These are phyloP conservation scores for Hyaena hyaena DNA, from an alignment of 2,113 vertebrate species.

Conservation along the genomic window DNA sequence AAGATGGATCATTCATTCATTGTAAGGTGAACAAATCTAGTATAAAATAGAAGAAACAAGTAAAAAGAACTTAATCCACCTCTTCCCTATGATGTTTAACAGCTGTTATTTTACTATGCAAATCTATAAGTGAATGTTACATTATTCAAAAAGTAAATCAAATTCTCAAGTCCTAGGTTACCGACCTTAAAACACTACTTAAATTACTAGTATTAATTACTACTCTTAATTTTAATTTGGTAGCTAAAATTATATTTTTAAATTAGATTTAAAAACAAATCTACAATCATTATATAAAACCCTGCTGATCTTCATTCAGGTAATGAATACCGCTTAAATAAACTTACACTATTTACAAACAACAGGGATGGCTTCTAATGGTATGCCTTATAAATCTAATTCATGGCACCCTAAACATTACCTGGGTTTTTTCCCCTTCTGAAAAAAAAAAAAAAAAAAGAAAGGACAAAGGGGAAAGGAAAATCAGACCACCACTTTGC, in stretches of 20 bases:
- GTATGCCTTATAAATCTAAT: neutral
- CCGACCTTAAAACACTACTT: neutral
- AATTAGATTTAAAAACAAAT: neutral
- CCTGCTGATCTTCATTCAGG: neutral
- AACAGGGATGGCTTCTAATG: neutral
- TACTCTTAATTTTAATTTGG: neutral
- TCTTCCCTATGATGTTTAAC: conserved; percentile 51
- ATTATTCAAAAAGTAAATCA: neutral
- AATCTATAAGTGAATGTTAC: neutral
- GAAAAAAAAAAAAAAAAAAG: neutral
- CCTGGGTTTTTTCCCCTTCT: neutral
- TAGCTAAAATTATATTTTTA: neutral
- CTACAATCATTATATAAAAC: neutral
- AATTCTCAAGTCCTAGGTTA: neutral
- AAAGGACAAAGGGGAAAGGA: neutral
- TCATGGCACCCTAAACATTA: neutral
- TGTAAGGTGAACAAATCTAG: conserved; percentile 79
- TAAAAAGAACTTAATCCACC: neutral
- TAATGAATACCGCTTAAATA: neutral
- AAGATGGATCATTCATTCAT: conserved; percentile 82
- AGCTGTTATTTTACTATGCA: conserved; percentile 43
- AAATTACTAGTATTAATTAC: neutral
- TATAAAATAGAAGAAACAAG: conserved; percentile 54
- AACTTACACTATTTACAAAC: neutral
- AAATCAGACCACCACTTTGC: neutral